These are phyloP conservation scores for Himalopsyche japonica DNA, from an alignment of 2,888 invertebrate species.

Conservation along the genomic window DNA sequence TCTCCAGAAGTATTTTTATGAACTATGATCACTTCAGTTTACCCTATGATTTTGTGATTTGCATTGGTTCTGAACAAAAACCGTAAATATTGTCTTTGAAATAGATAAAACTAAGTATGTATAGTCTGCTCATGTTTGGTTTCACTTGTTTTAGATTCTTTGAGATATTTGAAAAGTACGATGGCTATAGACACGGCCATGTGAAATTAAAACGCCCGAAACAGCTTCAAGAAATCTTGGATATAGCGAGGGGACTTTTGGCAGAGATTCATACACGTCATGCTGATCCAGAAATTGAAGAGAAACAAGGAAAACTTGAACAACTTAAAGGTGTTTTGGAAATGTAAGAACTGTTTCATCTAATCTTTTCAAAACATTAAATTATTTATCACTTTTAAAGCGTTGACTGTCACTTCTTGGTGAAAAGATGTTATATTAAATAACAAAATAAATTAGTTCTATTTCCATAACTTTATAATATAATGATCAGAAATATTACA, in stretches of 20 bases:
- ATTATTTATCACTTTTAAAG: background rate
- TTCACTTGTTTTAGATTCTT: conserved; percentile 74
- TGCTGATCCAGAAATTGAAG: conserved; percentile 91
- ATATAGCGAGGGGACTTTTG: conserved; percentile 89
- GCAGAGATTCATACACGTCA: conserved; percentile 87
- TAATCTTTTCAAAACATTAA: background rate
- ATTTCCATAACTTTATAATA: no score
- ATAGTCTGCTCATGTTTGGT: background rate
- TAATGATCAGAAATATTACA: no score
- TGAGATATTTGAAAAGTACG: conserved; percentile 97
- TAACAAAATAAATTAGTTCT: no score
- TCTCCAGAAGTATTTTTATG: no score
- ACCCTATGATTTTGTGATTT: no score
- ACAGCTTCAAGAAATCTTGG: conserved; percentile 95
- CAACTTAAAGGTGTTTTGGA: conserved; percentile 98
- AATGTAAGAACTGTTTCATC: conserved; percentile 71
- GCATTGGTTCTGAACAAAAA: no score
- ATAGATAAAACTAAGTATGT: background rate
- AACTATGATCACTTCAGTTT: no score
- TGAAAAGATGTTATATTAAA: no score
- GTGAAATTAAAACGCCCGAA: conserved; percentile 97
- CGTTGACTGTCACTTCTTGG: no score
- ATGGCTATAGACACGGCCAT: conserved; percentile 93
- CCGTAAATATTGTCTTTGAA: no score
- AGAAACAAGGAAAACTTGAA: conserved; percentile 95